Conservation (phyloP, 2,888 invertebrate genomes). For the Empis stercorea region DNA sequence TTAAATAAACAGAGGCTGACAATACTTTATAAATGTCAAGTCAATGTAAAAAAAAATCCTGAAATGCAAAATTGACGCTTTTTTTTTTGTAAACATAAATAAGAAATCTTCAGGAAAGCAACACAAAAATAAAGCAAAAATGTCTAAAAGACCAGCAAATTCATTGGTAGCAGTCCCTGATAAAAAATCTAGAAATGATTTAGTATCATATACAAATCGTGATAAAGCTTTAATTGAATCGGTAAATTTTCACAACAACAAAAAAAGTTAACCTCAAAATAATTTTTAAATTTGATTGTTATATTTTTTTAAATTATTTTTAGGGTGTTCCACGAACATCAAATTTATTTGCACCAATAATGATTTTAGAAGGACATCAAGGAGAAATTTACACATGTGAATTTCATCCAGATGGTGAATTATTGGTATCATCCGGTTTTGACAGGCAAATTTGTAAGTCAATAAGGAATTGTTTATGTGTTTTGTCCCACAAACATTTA, state of each 20-base stretch:
- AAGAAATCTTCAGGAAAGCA: too few relatives aligned
- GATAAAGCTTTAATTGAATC: slow-evolving; percentile 64
- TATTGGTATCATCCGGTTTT: slow-evolving; percentile 87
- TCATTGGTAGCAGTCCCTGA: slow-evolving; percentile 36
- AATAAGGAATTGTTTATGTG: not conserved
- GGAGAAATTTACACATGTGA: slow-evolving; percentile 88
- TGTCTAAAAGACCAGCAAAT: slow-evolving; percentile 29
- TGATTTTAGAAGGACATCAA: slow-evolving; percentile 92
- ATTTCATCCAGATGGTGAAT: slow-evolving; percentile 94
- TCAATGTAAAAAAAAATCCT: too few relatives aligned
- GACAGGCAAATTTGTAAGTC: slow-evolving; percentile 86
- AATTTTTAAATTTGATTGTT: not conserved
- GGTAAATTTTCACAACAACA: slow-evolving; percentile 44
- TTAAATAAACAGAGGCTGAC: too few relatives aligned
- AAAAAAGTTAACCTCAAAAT: slow-evolving; percentile 6
- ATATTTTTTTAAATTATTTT: slow-evolving; percentile 10
- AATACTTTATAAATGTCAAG: too few relatives aligned
- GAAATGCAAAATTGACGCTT: too few relatives aligned
- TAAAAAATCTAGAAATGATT: slow-evolving; percentile 60
- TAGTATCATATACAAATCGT: slow-evolving; percentile 53
- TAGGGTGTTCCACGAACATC: slow-evolving; percentile 70
- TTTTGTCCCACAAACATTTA: not conserved
- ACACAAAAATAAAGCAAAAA: slow-evolving; percentile 8
- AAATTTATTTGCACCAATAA: slow-evolving; percentile 80
- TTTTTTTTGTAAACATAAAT: too few relatives aligned